Evolutionary conservation across 2,797 vertebrate genomes (phyloP), one percentile per base, ranked within the genome.

Genomic region (Emydoidea blandingii): DNA sequence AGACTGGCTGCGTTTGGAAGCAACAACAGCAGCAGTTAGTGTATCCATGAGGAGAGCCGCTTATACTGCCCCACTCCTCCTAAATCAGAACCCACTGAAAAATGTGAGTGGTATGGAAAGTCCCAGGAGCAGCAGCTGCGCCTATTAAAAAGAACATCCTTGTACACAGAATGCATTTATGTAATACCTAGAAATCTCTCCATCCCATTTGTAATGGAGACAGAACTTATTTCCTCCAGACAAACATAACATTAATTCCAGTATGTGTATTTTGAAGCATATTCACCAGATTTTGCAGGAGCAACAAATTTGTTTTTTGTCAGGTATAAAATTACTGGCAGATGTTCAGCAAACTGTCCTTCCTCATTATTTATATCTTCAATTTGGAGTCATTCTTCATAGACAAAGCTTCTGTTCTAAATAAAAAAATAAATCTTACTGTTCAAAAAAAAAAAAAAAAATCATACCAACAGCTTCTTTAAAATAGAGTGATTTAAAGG

Each of bases 321-420:
- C 86, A 94, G 4, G 16, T 89, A 76, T 23, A 44, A 52, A 54
- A 83, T 92, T 87, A 74, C 34, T 89, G 81, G 57, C 47, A 91
- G 54, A 86, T 79, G 14, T 80, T 91, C 79, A 90, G 25, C 14
- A 93, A 94, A 56, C 8, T 86, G 81, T 89, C 87, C 5, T 56
- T 89, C n/a, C 14, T 88, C 79, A 78, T 82, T 87, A 56, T 88
- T 91, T 87, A 49, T 49, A 10, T 86, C 18, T 87, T 94, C 68
- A 47, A 84, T 88, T 84, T 87, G 15, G 29, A 83, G 12, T 34
- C 8, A 2, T 74, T 85, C 34, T 83, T 91, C 79, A 44, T 8
- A 44, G 27, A 44, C 37, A 74, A 74, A 74, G 41, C 29, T 29
- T 76, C 41, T 44, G 23, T 47, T 76, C 25, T 16, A 76, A 76